Evolutionary conservation across 2,113 vertebrate species (phyloP).

Genomic region (Chaetodon trifascialis): DNA sequence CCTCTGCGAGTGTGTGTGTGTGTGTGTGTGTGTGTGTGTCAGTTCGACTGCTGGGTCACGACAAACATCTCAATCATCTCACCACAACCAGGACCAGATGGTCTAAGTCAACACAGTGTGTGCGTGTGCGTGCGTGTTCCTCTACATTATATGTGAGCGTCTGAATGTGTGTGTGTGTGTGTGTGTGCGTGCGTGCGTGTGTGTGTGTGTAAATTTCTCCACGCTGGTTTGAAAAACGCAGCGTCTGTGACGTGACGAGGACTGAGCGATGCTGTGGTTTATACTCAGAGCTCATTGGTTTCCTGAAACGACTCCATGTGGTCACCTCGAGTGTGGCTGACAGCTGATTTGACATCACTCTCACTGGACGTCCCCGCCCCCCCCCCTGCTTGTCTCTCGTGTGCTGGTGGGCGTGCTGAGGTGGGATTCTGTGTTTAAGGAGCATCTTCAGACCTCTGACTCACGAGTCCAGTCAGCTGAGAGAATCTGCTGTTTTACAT

Average conservation of each 20-base stretch:
- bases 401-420: too few relatives aligned
- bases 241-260: too few relatives aligned
- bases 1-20: slow-evolving; percentile 14
- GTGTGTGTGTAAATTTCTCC: too few relatives aligned
- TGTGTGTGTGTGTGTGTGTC: slow-evolving; percentile 38
- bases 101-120: slow-evolving; percentile 58
- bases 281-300: too few relatives aligned
- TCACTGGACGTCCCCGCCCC: too few relatives aligned
- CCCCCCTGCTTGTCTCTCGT: too few relatives aligned
- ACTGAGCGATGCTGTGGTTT: too few relatives aligned
- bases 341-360: too few relatives aligned
- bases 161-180: neutral
- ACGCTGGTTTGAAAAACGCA: too few relatives aligned
- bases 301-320: too few relatives aligned
- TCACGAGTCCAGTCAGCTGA: neutral
- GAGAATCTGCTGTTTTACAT: neutral
- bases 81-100: slow-evolving; percentile 77
- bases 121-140: slow-evolving; percentile 21
- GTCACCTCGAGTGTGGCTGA: too few relatives aligned
- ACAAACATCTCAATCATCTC: slow-evolving; percentile 77
- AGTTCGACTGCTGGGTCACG: slow-evolving; percentile 46
- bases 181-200: slow-evolving; percentile 7
- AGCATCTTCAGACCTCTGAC: neutral
- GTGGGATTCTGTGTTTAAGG: neutral
- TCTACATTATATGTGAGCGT: too few relatives aligned